A percentile compares a stretch with the other conserved stretches of the same genome.
Evolutionary conservation across 2,113 vertebrate genomes (phyloP).

Genomic region (Phyllopteryx taeniolatus): DNA sequence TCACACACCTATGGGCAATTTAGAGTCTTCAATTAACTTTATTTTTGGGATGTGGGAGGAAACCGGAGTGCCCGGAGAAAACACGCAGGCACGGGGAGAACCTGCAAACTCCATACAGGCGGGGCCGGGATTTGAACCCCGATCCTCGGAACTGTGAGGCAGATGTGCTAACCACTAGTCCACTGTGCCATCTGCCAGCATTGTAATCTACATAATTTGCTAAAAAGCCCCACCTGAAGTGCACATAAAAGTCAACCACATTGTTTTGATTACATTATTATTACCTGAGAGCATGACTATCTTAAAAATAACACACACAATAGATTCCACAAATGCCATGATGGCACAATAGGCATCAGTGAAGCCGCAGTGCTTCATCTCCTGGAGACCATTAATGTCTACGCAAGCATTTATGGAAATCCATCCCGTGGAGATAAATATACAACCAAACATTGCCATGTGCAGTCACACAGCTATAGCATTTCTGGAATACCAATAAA

Average conservation of each 20-base stretch:
- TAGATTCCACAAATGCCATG: background rate
- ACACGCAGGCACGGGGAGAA: too few species aligned
- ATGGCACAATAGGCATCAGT: background rate
- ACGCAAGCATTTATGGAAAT: background rate
- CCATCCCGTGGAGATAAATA: slow-evolving; percentile 3
- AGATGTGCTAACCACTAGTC: too few species aligned
- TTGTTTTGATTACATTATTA: background rate
- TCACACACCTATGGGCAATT: too few species aligned
- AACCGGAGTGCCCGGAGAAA: too few species aligned
- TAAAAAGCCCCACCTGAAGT: background rate
- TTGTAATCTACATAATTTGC: background rate
- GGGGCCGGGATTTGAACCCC: too few species aligned
- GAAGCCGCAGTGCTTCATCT: background rate
- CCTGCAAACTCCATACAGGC: too few species aligned
- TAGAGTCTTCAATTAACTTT: too few species aligned
- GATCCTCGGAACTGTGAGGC: too few species aligned
- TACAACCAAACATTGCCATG: background rate
- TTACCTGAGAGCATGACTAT: background rate
- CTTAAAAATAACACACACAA: slow-evolving; percentile 1
- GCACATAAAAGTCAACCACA: background rate
- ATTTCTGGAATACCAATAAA: slow-evolving; percentile 10
- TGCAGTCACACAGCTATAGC: background rate
- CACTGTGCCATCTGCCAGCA: too few species aligned
- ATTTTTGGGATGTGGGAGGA: too few species aligned
- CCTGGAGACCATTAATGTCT: background rate